Evolutionary conservation across 1,140 invertebrate genomes (phyloP).

Genomic region (Bombus cullumanus): DNA sequence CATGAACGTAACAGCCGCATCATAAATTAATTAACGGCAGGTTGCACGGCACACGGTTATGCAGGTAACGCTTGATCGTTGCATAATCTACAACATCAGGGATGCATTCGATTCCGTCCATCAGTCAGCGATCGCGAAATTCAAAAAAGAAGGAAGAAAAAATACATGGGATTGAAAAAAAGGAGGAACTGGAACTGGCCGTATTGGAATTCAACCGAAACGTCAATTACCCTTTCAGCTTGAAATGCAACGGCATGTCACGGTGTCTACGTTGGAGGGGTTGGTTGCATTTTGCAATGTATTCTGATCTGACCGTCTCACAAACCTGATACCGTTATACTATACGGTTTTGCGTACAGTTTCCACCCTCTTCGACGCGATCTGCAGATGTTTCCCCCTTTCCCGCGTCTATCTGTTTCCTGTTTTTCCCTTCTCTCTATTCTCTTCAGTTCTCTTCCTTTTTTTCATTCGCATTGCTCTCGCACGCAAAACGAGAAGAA

Average conservation of each 20-base stretch:
- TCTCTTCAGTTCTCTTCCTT: too few species aligned
- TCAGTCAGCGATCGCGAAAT: conserved; percentile 11
- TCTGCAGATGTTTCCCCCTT: conserved; percentile 43
- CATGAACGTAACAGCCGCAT: neutral
- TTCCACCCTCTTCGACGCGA: conserved; percentile 48
- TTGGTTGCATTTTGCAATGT: conserved; percentile 12
- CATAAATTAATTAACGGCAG: conserved; percentile 13
- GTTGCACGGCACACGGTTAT: neutral
- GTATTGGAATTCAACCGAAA: conserved; percentile 37
- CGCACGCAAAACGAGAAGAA: neutral
- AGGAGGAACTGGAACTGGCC: neutral
- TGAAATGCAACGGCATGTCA: conserved; percentile 23
- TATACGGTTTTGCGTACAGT: neutral
- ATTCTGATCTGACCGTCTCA: conserved; percentile 1
- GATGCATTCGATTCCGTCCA: neutral
- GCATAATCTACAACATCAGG: conserved; percentile 6
- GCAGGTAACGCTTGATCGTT: neutral
- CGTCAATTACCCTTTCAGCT: conserved; percentile 40
- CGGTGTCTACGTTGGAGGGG: neutral
- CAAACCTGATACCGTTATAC: conserved; percentile 45
- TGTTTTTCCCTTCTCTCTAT: neutral
- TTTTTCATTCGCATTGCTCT: neutral
- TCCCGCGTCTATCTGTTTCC: neutral
- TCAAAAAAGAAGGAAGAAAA: neutral
- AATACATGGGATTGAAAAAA: neutral